Evolutionary conservation across 1,140 invertebrate genomes (phyloP), one percentile per base, ranked within the genome.

Genomic region (Temnothorax nylanderi): DNA sequence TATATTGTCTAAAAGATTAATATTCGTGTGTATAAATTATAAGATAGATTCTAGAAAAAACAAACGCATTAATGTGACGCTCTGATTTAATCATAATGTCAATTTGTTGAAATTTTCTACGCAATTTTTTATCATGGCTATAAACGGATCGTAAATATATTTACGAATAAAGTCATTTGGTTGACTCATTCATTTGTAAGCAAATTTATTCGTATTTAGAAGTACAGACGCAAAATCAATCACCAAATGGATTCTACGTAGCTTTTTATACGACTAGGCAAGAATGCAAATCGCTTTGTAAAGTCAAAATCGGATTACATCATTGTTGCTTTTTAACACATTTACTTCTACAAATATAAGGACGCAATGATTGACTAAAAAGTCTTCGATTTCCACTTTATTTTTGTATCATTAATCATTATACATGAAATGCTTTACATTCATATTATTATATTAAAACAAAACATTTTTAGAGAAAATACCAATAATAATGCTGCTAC

Each of bases 191-290:
- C 13, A 67, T 21, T 51, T 16, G 47, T n/a, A 32, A 13, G 21
- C 34, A 69, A 82, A 60, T 58, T 72, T 72, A 84, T 60, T 75
- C 13, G n/a, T 49, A 74, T 64, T 37, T 37, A 37, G 13, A 81
- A 56, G 64, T 18, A 21, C 5, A n/a, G 4, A 47, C 37, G 18
- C 44, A 11, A 84, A 74, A 84, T 84, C 69, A 84, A 84, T 84
- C 71, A 49, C n/a, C n/a, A 84, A 75, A 84, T 74, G n/a, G 18
- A 75, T 74, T 34, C 18, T 26, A 64, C 10, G 37, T 71, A 21
- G 13, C 44, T 49, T 62, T 21, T 62, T 41, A 26, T 26, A 44
- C 21, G 51, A 58, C 41, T 18, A n/a, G 5, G 1, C 69, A 47
- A 58, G 26, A 82, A 60, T 47, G 13, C 41, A 16, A 47, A 37